A percentile compares a stretch with the other conserved stretches of the same genome.
Conservation (phyloP, 2,797 vertebrate species). For the Malacoctenus gilli region DNA sequence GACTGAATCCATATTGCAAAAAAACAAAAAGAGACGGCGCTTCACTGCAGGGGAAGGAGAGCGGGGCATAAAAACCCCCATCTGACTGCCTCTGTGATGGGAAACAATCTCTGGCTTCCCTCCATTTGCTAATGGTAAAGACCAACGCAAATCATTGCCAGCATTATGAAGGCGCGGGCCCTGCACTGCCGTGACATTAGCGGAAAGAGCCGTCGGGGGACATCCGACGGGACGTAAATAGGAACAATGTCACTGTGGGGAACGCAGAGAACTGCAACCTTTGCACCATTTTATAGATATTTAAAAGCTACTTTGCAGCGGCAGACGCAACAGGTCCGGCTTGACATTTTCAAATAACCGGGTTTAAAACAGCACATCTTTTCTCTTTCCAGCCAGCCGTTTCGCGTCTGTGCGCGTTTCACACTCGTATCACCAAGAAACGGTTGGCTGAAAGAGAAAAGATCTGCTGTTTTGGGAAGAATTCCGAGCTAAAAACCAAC, state of each 20-base stretch:
- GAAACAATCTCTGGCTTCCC: conserved; percentile 16
- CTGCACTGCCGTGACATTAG: conserved; percentile 25
- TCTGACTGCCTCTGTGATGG: background rate
- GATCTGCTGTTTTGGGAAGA: too few relatives aligned
- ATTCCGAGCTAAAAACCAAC: too few relatives aligned
- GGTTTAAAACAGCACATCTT: too few relatives aligned
- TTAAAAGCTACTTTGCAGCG: background rate
- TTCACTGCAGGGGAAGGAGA: too few relatives aligned
- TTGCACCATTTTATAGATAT: background rate
- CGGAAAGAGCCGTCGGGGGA: conserved; percentile 30
- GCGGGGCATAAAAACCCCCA: conserved; percentile 1
- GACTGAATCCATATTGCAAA: too few relatives aligned
- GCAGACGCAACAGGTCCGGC: background rate
- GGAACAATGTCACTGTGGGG: background rate
- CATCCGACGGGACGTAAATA: conserved; percentile 13
- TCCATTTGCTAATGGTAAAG: conserved; percentile 30
- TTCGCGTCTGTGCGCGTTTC: too few relatives aligned
- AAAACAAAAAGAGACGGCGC: too few relatives aligned
- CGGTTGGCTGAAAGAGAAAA: too few relatives aligned
- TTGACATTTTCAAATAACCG: too few relatives aligned
- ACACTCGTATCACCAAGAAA: too few relatives aligned
- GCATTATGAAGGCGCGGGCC: conserved; percentile 15
- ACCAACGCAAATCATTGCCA: conserved; percentile 35
- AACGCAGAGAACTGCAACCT: background rate
- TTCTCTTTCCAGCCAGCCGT: too few relatives aligned